Conservation (phyloP, 2,888 invertebrate species). For the Heliconius sara region DNA sequence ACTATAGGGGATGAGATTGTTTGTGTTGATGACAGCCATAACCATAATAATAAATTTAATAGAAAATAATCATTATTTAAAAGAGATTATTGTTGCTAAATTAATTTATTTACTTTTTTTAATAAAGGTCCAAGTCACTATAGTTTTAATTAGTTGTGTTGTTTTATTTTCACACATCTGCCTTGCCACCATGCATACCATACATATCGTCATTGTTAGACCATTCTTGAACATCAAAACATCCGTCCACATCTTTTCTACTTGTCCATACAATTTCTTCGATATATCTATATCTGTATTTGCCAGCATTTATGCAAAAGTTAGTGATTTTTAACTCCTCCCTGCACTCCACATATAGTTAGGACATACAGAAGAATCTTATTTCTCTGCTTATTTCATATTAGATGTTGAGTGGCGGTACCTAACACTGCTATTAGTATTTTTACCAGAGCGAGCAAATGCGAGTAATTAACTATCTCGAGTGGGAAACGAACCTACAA, state of each 20-base stretch:
- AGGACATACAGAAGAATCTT: background rate
- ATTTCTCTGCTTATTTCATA: no score
- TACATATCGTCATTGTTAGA: no score
- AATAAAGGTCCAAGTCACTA: no score
- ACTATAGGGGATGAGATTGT: constrained; percentile 31
- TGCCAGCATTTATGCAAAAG: no score
- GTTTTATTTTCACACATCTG: background rate
- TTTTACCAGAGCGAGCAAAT: background rate
- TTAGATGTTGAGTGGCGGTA: background rate
- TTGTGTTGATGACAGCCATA: constrained; percentile 25
- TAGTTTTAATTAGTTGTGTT: background rate
- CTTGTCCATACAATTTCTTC: no score
- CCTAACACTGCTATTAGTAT: background rate
- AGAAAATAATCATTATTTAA: background rate
- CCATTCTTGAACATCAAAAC: no score
- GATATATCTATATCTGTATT: no score
- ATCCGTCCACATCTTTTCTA: no score
- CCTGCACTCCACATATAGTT: no score
- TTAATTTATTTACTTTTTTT: background rate
- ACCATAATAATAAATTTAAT: constrained; percentile 11
- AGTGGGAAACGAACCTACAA: background rate
- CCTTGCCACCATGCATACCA: no score
- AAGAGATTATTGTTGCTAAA: no score
- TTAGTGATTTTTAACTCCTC: no score
- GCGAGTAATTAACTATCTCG: background rate